Evolutionary conservation across 2,888 invertebrate species (phyloP).

Genomic region (Hermodice carunculata): DNA sequence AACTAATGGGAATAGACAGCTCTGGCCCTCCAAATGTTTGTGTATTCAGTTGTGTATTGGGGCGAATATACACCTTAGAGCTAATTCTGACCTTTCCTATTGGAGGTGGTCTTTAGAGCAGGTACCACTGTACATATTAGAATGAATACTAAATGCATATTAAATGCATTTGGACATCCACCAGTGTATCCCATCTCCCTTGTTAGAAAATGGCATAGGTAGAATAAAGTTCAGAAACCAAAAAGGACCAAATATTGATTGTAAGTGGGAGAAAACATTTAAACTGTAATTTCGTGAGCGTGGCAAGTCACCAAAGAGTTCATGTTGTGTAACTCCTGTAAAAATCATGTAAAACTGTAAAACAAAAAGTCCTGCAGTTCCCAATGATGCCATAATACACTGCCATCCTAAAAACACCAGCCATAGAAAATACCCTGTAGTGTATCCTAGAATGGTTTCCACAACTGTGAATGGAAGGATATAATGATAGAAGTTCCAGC

Average conservation of each 20-base stretch:
- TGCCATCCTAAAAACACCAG: neutral
- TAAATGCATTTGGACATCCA: too few relatives aligned
- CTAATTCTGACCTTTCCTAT: too few relatives aligned
- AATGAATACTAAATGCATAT: too few relatives aligned
- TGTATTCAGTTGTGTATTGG: too few relatives aligned
- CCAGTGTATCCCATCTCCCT: conserved; percentile 6
- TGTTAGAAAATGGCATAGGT: neutral
- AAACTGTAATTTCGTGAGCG: neutral
- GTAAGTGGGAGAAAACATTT: neutral
- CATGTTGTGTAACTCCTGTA: conserved; percentile 3
- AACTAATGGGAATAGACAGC: too few relatives aligned
- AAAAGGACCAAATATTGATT: conserved; percentile 4
- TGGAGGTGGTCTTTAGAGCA: too few relatives aligned
- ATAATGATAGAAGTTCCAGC: neutral
- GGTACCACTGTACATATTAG: too few relatives aligned
- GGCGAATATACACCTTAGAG: too few relatives aligned
- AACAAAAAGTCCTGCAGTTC: neutral
- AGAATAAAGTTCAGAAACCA: conserved; percentile 3
- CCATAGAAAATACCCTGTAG: neutral
- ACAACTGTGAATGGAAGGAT: conserved; percentile 13
- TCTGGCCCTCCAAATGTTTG: too few relatives aligned
- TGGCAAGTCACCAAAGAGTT: neutral
- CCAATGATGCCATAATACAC: neutral
- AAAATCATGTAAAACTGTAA: conserved; percentile 7
- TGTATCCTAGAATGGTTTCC: conserved; percentile 10